These are phyloP conservation scores for Festucalex cinctus DNA, from an alignment of 2,113 vertebrate species.

Conservation along the genomic window DNA sequence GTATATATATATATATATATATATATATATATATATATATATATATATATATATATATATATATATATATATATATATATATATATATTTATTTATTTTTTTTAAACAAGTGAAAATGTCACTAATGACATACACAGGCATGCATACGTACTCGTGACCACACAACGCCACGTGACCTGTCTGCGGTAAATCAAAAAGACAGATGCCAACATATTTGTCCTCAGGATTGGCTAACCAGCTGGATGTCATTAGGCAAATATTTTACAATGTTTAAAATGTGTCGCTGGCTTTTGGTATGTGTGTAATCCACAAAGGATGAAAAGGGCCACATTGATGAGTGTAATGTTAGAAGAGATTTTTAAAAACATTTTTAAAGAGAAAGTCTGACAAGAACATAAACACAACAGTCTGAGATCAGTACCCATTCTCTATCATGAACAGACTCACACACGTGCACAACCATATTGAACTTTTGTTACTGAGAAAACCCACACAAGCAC, in stretches of 20 bases:
- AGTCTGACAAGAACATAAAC: too few relatives aligned
- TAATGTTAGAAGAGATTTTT: not conserved
- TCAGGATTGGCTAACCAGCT: not conserved
- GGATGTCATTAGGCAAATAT: not conserved
- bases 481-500: too few relatives aligned
- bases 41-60: too few relatives aligned
- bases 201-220: not conserved
- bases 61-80: too few relatives aligned
- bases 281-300: not conserved
- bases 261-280: not conserved
- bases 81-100: not conserved
- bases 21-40: too few relatives aligned
- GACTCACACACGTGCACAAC: too few relatives aligned
- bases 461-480: too few relatives aligned
- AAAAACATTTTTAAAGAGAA: too few relatives aligned
- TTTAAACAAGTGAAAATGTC: not conserved
- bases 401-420: too few relatives aligned
- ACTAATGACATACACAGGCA: not conserved
- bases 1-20: too few relatives aligned
- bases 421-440: too few relatives aligned
- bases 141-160: not conserved
- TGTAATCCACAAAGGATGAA: not conserved
- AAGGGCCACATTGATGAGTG: not conserved
- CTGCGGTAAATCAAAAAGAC: not conserved
- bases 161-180: not conserved